Conservation (phyloP, 2,113 vertebrate genomes). For the Montifringilla adamsi region DNA sequence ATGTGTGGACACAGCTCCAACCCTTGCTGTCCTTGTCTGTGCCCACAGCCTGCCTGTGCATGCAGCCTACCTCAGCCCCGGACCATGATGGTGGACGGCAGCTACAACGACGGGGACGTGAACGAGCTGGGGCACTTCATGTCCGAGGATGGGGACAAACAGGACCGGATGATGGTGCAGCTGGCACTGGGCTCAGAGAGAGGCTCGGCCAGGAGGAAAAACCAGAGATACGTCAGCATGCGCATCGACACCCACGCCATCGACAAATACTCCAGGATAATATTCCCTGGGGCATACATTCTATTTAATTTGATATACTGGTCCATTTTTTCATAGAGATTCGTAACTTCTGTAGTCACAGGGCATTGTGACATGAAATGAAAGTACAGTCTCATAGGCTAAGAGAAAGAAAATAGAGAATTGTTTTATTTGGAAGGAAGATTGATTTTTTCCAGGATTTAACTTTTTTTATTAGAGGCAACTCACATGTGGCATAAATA, state of each 20-base stretch:
- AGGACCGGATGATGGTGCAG: slow-evolving; percentile 88
- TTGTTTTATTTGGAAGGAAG: not conserved
- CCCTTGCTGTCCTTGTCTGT: not conserved
- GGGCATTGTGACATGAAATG: not conserved
- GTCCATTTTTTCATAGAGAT: slow-evolving; percentile 90
- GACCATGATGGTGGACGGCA: slow-evolving; percentile 81
- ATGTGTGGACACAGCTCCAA: not conserved
- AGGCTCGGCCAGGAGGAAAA: slow-evolving; percentile 80
- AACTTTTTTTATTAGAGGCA: not conserved
- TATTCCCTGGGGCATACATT: slow-evolving; percentile 93
- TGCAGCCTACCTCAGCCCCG: slow-evolving; percentile 84
- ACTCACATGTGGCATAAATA: slow-evolving; percentile 6
- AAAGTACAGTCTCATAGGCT: not conserved
- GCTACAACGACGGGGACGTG: slow-evolving; percentile 85
- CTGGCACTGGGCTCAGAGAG: slow-evolving; percentile 82
- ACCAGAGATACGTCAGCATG: slow-evolving; percentile 88
- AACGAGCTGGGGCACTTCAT: slow-evolving; percentile 81
- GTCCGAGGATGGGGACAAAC: slow-evolving; percentile 82
- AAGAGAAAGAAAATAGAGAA: not conserved
- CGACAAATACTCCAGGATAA: slow-evolving; percentile 95
- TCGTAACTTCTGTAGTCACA: not conserved
- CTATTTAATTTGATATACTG: slow-evolving; percentile 98
- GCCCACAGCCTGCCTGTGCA: slow-evolving; percentile 83
- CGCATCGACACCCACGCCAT: slow-evolving; percentile 96
- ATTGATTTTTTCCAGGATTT: not conserved